Evolutionary conservation across 2,113 vertebrate genomes (phyloP).

Genomic region (Boulengeromyrus knoepffleri): DNA sequence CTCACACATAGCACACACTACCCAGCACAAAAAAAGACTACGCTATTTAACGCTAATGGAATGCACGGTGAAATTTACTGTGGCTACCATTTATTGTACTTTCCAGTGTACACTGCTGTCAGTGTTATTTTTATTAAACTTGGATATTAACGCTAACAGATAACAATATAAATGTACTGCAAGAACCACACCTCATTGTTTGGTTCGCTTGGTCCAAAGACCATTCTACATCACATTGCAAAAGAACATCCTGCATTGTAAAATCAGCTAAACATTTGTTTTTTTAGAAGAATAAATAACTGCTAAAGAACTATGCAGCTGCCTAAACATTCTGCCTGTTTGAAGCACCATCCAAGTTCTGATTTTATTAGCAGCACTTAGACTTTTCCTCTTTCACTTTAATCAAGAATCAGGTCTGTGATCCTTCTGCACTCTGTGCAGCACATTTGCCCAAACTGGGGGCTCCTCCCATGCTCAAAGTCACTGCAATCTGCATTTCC

Average conservation of each 20-base stretch:
- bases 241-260: neutral
- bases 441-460: neutral
- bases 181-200: neutral
- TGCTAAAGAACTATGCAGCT: conserved; percentile 2
- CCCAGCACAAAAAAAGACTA: neutral
- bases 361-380: neutral
- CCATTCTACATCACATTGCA: neutral
- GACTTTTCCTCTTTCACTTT: neutral
- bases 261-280: conserved; percentile 1
- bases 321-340: conserved; percentile 13
- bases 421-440: neutral
- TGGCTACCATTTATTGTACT: neutral
- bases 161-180: neutral
- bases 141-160: neutral
- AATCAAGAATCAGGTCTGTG: neutral
- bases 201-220: neutral
- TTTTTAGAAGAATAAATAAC: conserved; percentile 3
- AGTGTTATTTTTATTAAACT: neutral
- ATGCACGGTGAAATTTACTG: neutral
- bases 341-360: conserved; percentile 11
- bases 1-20: neutral
- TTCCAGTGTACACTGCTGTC: neutral
- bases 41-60: neutral
- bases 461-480: neutral
- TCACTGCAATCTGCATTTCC: neutral